Conservation (phyloP, 35 echinoderm and acorn worm species). For the Apostichopus japonicus region DNA sequence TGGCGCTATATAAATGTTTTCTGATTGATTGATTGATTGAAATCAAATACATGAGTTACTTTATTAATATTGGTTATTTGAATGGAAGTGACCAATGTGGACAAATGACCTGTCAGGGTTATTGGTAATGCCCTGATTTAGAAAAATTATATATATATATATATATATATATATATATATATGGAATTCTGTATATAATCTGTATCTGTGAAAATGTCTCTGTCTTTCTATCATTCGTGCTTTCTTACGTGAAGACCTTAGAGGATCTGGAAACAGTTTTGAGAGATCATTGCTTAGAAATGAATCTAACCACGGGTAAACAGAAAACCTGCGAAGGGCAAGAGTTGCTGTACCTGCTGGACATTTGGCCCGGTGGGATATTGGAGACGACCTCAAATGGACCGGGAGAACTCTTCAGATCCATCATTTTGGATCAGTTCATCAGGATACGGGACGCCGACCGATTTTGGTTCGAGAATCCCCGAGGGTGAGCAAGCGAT, state of each 20-base stretch:
- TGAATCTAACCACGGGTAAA: not conserved
- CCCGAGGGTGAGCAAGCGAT: constrained; percentile 63
- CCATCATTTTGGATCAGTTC: constrained; percentile 94
- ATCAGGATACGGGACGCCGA: constrained; percentile 83
- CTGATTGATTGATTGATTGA: too few species aligned
- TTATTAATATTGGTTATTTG: too few species aligned
- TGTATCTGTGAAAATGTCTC: too few species aligned
- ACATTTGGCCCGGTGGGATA: constrained; percentile 95
- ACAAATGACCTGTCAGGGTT: too few species aligned
- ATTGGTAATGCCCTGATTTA: too few species aligned
- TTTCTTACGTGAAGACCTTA: not conserved
- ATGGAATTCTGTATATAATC: too few species aligned
- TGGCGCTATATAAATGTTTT: too few species aligned
- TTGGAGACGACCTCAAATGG: constrained; percentile 90
- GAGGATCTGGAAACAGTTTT: not conserved
- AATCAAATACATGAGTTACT: too few species aligned
- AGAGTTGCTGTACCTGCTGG: constrained; percentile 45
- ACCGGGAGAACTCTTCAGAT: constrained; percentile 85
- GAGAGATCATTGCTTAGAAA: not conserved
- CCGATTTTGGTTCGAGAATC: constrained; percentile 95
- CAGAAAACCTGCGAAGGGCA: not conserved
- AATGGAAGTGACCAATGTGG: too few species aligned
- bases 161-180: too few species aligned
- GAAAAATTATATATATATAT: too few species aligned
- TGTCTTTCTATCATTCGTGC: too few species aligned